These are phyloP conservation scores for Mythimna impura DNA, from an alignment of 2,888 invertebrate species.

Conservation along the genomic window DNA sequence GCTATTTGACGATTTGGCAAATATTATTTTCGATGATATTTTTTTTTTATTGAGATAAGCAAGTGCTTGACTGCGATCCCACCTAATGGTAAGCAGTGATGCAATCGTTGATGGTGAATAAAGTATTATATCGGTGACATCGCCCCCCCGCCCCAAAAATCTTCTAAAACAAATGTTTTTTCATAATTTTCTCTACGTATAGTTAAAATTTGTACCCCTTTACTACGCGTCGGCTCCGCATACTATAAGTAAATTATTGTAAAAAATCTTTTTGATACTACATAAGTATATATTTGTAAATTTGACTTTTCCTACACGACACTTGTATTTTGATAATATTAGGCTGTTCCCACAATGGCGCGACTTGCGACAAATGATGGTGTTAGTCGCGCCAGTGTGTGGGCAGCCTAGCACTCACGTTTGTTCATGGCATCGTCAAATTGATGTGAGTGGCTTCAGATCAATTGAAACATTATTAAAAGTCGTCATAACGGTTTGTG, in stretches of 20 bases:
- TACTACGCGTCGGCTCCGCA: conserved; percentile 50
- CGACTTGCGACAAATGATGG: conserved; percentile 4
- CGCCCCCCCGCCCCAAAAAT: not conserved
- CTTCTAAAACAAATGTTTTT: conserved; percentile 43
- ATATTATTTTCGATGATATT: no score
- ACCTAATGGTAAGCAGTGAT: no score
- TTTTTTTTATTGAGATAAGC: no score
- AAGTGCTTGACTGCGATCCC: no score
- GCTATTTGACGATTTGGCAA: no score
- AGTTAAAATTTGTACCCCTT: conserved; percentile 59
- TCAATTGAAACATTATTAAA: conserved; percentile 4
- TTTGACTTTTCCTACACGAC: conserved; percentile 65
- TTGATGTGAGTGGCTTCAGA: conserved; percentile 43
- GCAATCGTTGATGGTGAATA: no score
- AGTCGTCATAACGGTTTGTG: no score
- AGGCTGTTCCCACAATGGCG: conserved; percentile 11
- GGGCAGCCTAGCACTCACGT: conserved; percentile 41
- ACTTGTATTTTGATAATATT: conserved; percentile 60
- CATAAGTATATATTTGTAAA: conserved; percentile 65
- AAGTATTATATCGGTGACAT: conserved; percentile 3
- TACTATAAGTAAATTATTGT: conserved; percentile 64
- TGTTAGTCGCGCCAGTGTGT: conserved; percentile 29
- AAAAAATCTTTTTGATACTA: conserved; percentile 68
- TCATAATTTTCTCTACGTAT: conserved; percentile 47
- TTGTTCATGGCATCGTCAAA: conserved; percentile 50